Conservation (phyloP, 2,113 vertebrate genomes). For the Myodes glareolus region DNA sequence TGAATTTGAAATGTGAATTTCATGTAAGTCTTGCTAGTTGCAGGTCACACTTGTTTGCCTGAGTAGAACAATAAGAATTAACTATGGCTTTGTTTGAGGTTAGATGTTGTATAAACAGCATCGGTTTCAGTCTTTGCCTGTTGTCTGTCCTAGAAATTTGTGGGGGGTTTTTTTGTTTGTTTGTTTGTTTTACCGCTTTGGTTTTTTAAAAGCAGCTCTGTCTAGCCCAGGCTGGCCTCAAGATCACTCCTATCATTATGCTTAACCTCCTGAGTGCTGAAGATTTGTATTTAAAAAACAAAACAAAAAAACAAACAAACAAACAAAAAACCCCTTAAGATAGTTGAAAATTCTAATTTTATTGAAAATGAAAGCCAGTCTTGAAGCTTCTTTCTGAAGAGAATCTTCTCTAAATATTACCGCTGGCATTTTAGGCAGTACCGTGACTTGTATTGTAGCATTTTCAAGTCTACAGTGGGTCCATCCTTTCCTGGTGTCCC, state of each 20-base stretch:
- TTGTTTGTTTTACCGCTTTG: not conserved
- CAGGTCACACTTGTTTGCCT: not conserved
- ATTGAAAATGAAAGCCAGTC: slow-evolving; percentile 54
- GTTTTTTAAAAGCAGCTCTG: not conserved
- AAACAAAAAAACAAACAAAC: not conserved
- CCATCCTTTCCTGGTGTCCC: not conserved
- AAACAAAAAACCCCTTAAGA: slow-evolving; percentile 15
- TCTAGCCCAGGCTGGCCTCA: not conserved
- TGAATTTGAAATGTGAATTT: slow-evolving; percentile 58
- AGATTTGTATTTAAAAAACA: slow-evolving; percentile 50
- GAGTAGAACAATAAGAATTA: slow-evolving; percentile 37
- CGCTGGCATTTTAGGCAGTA: slow-evolving; percentile 46
- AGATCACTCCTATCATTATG: not conserved
- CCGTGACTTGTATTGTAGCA: not conserved
- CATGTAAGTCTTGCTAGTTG: not conserved
- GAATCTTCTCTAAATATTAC: slow-evolving; percentile 43
- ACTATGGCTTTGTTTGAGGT: slow-evolving; percentile 47
- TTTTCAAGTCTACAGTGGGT: not conserved
- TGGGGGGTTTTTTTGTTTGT: not conserved
- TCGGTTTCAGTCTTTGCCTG: slow-evolving; percentile 46
- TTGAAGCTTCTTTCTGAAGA: slow-evolving; percentile 61
- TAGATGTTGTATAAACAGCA: slow-evolving; percentile 2
- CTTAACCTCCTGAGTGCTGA: not conserved
- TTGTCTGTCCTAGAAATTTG: slow-evolving; percentile 21
- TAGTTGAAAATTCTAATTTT: slow-evolving; percentile 55